Evolutionary conservation across 2,113 vertebrate species (phyloP), one percentile per base, ranked within the genome.

Genomic region (Microcebus murinus): DNA sequence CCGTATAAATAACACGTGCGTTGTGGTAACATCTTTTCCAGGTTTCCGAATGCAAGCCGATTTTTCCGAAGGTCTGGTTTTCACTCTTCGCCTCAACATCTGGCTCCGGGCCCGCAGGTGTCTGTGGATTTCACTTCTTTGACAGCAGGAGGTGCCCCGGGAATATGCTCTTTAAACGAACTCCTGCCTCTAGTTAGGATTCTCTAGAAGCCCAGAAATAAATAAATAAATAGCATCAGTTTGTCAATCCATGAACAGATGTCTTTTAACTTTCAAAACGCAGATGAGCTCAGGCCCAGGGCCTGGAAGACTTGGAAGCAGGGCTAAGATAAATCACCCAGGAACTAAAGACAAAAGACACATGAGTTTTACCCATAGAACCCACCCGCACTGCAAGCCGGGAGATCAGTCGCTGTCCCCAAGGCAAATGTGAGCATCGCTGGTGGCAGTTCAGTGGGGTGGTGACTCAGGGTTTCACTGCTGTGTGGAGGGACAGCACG

Each of bases 121-220:
- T 92, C 74, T n/a, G 34, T 13, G 8, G 61, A 9, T n/a, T 85
- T 80, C 50, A 4, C 23, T 45, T 77, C 18, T 21, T 20, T 31
- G 82, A 80, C 83, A 48, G 77, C 87, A 89, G 95, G 77, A 81
- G 59, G 52, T 73, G 92, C 45, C 71, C 90, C 65, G 77, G 76
- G 77, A 88, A 55, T 63, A 9, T 65, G 48, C 3, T 96, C 63
- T 13, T 79, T 67, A 55, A 6, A 12, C 29, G 12, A 20, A 21
- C 42, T 5, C 59, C 45, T 87, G 79, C 86, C 63, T 90, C 31
- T 11, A 14, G 2, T 34, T 23, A 42, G 1, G 11, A 50, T 23
- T 34, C 39, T n/a, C 73, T 27, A 76, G 76, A 59, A 79, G 12
- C 36, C 34, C 6, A 2, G 8, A 21, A 36, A n/a, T 21, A 76